Conservation (phyloP, 2,888 invertebrate species). For the Apamea sordens region DNA sequence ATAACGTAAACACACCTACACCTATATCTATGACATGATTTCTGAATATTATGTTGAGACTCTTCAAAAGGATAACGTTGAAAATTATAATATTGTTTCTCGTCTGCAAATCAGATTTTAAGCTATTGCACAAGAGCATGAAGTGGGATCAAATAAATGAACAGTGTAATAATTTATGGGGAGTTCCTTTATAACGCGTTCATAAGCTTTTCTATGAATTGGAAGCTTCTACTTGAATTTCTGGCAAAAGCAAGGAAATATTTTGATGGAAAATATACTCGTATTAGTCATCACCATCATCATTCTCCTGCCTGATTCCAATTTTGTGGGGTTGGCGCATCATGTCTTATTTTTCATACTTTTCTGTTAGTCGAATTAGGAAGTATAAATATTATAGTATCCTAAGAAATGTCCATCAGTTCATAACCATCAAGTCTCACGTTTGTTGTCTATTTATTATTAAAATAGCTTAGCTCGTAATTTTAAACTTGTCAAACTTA, state of each 20-base stretch:
- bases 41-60: conserved; percentile 22
- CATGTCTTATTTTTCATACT: background rate
- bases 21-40: conserved; percentile 18
- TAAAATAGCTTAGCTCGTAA: background rate
- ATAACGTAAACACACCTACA: conserved; percentile 14
- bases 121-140: conserved; percentile 21
- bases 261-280: background rate
- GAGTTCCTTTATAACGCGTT: background rate
- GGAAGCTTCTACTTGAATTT: background rate
- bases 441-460: background rate
- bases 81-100: conserved; percentile 18
- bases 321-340: too few relatives aligned
- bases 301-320: too few relatives aligned
- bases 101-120: conserved; percentile 28
- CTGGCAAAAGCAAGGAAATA: background rate
- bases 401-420: background rate
- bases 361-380: background rate
- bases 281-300: background rate
- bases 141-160: conserved; percentile 16
- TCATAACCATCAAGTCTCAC: background rate
- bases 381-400: background rate
- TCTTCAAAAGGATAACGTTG: conserved; percentile 26
- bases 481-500: background rate
- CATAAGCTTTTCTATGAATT: conserved; percentile 1
- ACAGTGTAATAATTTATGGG: background rate